Evolutionary conservation across 1,140 invertebrate species (phyloP), one percentile per base, ranked within the genome.

Genomic region (Apis florea): DNA sequence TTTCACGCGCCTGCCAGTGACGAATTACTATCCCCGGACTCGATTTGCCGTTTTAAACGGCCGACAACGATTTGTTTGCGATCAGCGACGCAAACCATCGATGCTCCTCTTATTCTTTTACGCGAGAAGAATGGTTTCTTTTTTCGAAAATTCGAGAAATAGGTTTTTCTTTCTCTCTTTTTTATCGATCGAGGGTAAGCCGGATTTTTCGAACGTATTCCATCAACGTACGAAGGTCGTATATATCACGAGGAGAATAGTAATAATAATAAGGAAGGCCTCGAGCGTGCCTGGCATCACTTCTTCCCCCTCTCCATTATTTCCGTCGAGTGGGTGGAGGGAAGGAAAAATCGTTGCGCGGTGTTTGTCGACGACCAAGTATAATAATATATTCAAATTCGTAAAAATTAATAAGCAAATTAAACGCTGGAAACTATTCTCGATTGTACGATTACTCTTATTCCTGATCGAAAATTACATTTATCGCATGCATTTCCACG

Each of bases 191-290:
- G 76, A 74, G 63, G 83, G 83, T 21, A 47, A 80, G 83, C 82
- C 73, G 86, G 87, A 92, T 92, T 92, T 92, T 90, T 92, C 90
- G 85, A 91, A 92, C 6, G 0, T 92, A 92, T 92, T 92, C 91
- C 91, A 91, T 91, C 91, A 91, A 89, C 91, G 90, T 92, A 92
- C 88, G 84, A 78, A 88, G 90, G 86, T 89, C 91, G 89, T 92
- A 92, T 91, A 91, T 89, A 6, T 40, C 90, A 90, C 89, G 56
- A 81, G 79, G 84, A 87, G 88, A 91, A 91, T 86, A 87, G n/a
- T n/a, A n/a, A n/a, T n/a, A n/a, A n/a, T n/a, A n/a, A n/a, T 88
- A 88, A 76, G 83, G 70, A 59, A 72, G 81, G 77, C 49, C 24
- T 40, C 58, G 84, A 88, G 88, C 91, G 91, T 92, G 91, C 90